Conservation (phyloP, 2,113 vertebrate species). For the Brachyhypopomus occidentalis region DNA sequence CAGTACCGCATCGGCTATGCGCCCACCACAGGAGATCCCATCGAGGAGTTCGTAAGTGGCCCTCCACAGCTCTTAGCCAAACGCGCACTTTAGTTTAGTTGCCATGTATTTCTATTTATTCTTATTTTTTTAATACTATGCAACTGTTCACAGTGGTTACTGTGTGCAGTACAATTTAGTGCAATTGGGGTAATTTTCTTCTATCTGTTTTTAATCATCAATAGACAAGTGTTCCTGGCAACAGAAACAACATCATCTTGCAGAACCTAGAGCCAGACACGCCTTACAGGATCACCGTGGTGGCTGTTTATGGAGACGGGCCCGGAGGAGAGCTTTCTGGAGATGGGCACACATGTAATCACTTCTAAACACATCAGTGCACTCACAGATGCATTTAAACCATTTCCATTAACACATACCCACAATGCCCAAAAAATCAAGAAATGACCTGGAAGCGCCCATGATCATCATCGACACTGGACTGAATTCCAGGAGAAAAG, state of each 20-base stretch:
- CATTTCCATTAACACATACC: not conserved
- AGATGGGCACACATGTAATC: constrained; percentile 88
- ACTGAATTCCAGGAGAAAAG: constrained; percentile 40
- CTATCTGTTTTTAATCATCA: constrained; percentile 27
- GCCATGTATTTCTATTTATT: not conserved
- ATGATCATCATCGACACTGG: not conserved
- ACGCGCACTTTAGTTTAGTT: not conserved
- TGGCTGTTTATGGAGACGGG: constrained; percentile 88
- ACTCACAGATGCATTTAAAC: constrained; percentile 9
- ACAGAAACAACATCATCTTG: constrained; percentile 87
- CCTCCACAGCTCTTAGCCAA: not conserved
- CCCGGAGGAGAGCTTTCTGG: constrained; percentile 87
- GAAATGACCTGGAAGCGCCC: not conserved
- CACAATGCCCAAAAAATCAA: constrained; percentile 15
- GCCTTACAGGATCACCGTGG: constrained; percentile 90
- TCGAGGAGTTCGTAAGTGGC: constrained; percentile 90
- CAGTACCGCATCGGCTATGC: constrained; percentile 93
- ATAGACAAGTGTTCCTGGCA: constrained; percentile 91
- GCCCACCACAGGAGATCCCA: constrained; percentile 88
- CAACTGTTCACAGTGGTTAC: not conserved
- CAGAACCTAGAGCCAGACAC: constrained; percentile 90
- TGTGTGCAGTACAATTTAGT: not conserved
- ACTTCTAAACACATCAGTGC: not conserved
- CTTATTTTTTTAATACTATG: not conserved
- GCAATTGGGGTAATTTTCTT: not conserved